Conservation (phyloP, 2,113 vertebrate species). For the Pipra filicauda region DNA sequence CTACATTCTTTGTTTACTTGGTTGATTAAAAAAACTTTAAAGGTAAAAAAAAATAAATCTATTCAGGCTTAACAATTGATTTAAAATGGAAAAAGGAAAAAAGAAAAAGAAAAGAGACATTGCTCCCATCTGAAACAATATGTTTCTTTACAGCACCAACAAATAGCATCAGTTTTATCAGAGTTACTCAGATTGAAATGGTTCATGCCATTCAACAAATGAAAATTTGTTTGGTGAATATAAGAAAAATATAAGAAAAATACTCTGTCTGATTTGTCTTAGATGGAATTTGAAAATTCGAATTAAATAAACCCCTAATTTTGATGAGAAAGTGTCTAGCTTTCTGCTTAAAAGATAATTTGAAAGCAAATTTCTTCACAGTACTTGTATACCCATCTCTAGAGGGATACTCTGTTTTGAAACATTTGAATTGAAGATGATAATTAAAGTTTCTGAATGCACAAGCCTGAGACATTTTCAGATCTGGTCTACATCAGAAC, state of each 20-base stretch:
- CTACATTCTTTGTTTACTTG: background rate
- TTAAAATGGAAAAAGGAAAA: background rate
- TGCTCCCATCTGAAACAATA: background rate
- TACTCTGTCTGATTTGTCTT: background rate
- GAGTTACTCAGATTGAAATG: background rate
- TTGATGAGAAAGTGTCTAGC: background rate
- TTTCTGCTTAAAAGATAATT: background rate
- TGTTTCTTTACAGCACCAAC: background rate
- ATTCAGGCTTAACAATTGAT: background rate
- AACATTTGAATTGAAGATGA: background rate
- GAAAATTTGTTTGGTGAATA: background rate
- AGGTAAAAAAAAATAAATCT: background rate
- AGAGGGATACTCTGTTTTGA: background rate
- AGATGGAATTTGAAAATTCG: background rate
- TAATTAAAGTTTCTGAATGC: background rate
- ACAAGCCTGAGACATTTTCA: background rate
- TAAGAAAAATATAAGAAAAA: background rate
- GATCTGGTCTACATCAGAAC: background rate
- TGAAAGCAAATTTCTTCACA: background rate
- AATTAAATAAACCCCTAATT: background rate
- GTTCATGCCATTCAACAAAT: background rate
- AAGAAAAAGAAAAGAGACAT: background rate
- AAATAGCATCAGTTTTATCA: background rate
- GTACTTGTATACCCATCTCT: background rate
- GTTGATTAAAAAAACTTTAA: background rate